These are phyloP conservation scores for Euura lappo DNA, from an alignment of 1,140 invertebrate species.

Conservation along the genomic window DNA sequence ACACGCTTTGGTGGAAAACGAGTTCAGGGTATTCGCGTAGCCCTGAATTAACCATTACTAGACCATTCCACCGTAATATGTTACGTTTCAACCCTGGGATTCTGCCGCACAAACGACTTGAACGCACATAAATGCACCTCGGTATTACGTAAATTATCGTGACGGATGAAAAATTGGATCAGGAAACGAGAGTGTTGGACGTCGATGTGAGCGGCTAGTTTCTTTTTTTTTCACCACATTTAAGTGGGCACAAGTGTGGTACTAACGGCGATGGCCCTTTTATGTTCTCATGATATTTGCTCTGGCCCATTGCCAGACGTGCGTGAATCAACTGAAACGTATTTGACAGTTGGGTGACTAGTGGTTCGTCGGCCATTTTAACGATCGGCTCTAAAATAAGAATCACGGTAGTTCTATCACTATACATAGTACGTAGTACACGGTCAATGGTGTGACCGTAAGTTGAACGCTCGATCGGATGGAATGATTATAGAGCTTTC, in stretches of 20 bases:
- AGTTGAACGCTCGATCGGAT: not conserved
- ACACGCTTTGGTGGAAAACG: not conserved
- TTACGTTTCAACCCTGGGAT: no score
- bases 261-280: not conserved
- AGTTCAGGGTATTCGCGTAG: not conserved
- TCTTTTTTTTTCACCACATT: not conserved
- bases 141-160: no score
- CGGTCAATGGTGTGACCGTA: not conserved
- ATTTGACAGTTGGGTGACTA: not conserved
- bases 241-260: not conserved
- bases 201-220: not conserved
- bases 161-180: no score
- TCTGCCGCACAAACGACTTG: no score
- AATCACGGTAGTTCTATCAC: not conserved
- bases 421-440: not conserved
- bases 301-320: not conserved
- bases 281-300: not conserved
- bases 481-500: not conserved
- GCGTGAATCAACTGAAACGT: constrained; percentile 1
- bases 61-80: no score
- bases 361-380: not conserved
- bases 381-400: not conserved
- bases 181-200: no score
- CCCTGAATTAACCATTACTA: not conserved
- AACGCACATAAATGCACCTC: no score